These are phyloP conservation scores for Pseudochirops cupreus DNA, from an alignment of 2,797 vertebrate genomes.

Conservation along the genomic window DNA sequence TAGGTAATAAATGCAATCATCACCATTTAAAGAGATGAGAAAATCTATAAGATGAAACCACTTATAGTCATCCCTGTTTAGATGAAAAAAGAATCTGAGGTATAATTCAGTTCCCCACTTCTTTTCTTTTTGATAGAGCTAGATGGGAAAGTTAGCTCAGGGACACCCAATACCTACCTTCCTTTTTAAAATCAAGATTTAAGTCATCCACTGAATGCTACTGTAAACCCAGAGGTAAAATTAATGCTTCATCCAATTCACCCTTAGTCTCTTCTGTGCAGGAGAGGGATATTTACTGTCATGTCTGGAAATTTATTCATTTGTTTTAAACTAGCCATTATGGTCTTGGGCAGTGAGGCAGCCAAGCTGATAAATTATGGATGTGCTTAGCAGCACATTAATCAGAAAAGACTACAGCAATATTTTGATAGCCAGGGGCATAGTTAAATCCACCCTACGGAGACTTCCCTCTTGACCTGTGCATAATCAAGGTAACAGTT, in stretches of 20 bases:
- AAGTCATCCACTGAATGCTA: slow-evolving; percentile 56
- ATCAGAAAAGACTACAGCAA: slow-evolving; percentile 57
- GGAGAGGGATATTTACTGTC: slow-evolving; percentile 56
- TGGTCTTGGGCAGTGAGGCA: slow-evolving; percentile 49
- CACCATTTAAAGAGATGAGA: background rate
- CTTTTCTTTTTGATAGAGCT: slow-evolving; percentile 28
- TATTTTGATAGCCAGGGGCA: slow-evolving; percentile 65
- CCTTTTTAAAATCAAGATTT: slow-evolving; percentile 65
- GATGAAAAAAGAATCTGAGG: slow-evolving; percentile 43
- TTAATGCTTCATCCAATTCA: slow-evolving; percentile 39
- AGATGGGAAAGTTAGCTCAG: slow-evolving; percentile 45
- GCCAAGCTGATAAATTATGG: slow-evolving; percentile 71
- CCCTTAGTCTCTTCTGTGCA: slow-evolving; percentile 15
- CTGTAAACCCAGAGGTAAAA: slow-evolving; percentile 59
- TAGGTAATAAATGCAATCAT: slow-evolving; percentile 8
- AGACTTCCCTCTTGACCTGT: slow-evolving; percentile 38
- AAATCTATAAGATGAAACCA: background rate
- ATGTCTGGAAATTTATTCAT: slow-evolving; percentile 67
- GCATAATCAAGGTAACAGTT: slow-evolving; percentile 39
- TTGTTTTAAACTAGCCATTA: slow-evolving; percentile 68
- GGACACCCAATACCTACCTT: slow-evolving; percentile 63
- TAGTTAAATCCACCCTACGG: slow-evolving; percentile 57
- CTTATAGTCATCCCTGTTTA: background rate
- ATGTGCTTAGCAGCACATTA: slow-evolving; percentile 66
- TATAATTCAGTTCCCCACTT: slow-evolving; percentile 13